A percentile compares a stretch with the other conserved stretches of the same genome.
These are phyloP conservation scores for Anisognathus igniventris DNA, from an alignment of 2,797 vertebrate genomes.

Conservation along the genomic window DNA sequence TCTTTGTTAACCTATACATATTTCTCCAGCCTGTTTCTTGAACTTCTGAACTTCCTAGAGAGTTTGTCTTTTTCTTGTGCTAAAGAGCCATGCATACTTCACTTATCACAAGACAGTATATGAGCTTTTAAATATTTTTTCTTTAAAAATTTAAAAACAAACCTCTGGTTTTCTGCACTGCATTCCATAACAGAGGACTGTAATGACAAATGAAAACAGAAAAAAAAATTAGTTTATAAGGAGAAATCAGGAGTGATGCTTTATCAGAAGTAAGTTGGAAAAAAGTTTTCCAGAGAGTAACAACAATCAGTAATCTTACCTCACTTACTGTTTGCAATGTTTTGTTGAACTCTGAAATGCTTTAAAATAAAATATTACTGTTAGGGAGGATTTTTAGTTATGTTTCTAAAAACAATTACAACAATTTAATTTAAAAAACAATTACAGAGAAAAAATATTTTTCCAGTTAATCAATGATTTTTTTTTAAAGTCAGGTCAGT, in stretches of 20 bases:
- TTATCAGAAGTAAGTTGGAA: neutral
- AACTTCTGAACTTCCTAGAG: neutral
- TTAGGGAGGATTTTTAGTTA: neutral
- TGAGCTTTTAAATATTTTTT: neutral
- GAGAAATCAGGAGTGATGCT: neutral
- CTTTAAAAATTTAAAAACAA: slow-evolving; percentile 32
- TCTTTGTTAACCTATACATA: neutral
- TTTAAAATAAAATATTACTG: slow-evolving; percentile 57
- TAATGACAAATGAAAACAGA: slow-evolving; percentile 38
- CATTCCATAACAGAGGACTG: slow-evolving; percentile 73
- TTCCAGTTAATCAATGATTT: neutral
- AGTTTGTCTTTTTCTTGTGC: neutral
- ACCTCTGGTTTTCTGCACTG: slow-evolving; percentile 71
- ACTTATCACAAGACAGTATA: neutral
- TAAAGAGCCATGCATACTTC: neutral
- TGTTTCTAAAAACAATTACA: neutral
- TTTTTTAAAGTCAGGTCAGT: neutral
- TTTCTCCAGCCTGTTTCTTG: neutral
- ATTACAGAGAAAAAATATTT: neutral
- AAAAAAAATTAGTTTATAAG: neutral
- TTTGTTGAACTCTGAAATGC: slow-evolving; percentile 74
- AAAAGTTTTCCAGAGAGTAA: neutral
- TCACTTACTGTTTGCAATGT: slow-evolving; percentile 69
- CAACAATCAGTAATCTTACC: slow-evolving; percentile 59
- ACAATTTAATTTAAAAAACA: neutral